Evolutionary conservation across 2,888 invertebrate genomes (phyloP), one percentile per base, ranked within the genome.

Genomic region (Allacma fusca): DNA sequence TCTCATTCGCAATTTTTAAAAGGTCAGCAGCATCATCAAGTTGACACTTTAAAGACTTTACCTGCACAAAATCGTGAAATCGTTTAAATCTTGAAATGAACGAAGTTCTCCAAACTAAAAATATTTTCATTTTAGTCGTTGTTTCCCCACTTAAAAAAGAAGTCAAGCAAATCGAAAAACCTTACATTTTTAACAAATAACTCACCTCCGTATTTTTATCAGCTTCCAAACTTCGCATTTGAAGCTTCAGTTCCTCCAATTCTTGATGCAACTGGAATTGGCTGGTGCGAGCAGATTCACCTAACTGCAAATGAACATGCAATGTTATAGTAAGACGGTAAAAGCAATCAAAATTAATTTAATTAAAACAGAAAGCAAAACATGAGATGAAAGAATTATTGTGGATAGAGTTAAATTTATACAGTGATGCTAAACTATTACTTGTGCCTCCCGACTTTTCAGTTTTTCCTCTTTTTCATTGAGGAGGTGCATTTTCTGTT

Each of bases 201-300:
- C n/a, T 23, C 68, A 76, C 76, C 68, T 76, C 67, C n/a, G 69
- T 69, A 7, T 70, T 76, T 28, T 70, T 69, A 16, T 68, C 70
- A 16, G 43, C 67, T 70, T 76, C 69, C n/a, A 76, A 24, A 1
- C 23, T 21, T 62, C 59, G 21, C 29, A 29, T 34, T 29, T 69
- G 44, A 24, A 76, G 23, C 62, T 76, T 57, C 2, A 62, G n/a
- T 5, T 70, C 59, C 13, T 76, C 69, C 9, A 70, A 12, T 16
- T 19, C 68, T 26, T 28, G 34, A 19, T 24, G 4, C 5, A 24
- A 7, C 19, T 67, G 67, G 5, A 57, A 23, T 19, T 43, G 16
- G 0, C 19, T 44, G 28, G 23, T 23, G 13, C 44, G 67, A 16
- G 65, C 40, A n/a, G 50, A 67, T 26, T 75, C 75, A 28, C 50